Conservation (phyloP, 2,797 vertebrate species). For the Glyptemys insculpta region DNA sequence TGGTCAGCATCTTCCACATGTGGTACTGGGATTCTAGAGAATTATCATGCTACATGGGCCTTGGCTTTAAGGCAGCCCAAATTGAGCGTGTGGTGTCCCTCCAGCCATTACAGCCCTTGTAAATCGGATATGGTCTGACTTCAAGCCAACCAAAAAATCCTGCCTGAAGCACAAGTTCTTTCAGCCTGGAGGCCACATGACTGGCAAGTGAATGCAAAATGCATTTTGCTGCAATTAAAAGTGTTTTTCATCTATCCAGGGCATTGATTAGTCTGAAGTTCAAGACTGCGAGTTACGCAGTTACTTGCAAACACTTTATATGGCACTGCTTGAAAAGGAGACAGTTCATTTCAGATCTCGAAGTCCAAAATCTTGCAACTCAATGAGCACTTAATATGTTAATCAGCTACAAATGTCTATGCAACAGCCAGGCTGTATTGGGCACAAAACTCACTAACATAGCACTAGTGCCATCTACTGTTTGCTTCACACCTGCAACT, state of each 20-base stretch:
- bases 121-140: rapidly evolving
- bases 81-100: not conserved
- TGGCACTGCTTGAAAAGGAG: not conserved
- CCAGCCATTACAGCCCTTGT: not conserved
- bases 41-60: not conserved
- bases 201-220: rapidly evolving
- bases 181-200: not conserved
- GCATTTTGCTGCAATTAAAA: rapidly evolving
- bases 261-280: not conserved
- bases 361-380: not conserved
- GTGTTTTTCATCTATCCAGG: rapidly evolving
- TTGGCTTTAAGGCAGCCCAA: not conserved
- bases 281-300: rapidly evolving
- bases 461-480: slow-evolving; percentile 74
- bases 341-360: not conserved
- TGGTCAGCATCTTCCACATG: not conserved
- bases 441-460: not conserved
- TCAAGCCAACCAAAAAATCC: not conserved
- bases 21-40: not conserved
- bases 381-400: not conserved
- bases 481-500: not conserved
- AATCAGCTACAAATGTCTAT: not conserved
- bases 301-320: not conserved
- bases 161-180: rapidly evolving
- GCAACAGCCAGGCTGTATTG: not conserved